These are phyloP conservation scores for Anarhynchus alexandrinus DNA, from an alignment of 2,113 vertebrate species.

Conservation along the genomic window DNA sequence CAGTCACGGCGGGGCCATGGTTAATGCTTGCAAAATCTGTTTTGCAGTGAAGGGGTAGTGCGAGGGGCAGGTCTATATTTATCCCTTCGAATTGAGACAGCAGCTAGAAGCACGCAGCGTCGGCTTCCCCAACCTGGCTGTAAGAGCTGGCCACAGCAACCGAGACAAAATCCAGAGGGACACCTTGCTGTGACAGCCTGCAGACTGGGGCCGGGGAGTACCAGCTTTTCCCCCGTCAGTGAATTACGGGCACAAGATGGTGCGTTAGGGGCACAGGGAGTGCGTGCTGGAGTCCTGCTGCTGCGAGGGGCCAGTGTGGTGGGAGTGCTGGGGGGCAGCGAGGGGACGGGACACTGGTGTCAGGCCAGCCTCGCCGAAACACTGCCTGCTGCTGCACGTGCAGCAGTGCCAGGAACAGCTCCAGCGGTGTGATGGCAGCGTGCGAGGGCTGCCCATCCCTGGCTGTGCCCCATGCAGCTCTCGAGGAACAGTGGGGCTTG, in stretches of 20 bases:
- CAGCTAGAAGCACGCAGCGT: not conserved
- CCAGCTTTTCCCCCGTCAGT: not conserved
- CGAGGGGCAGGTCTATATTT: slow-evolving; percentile 56
- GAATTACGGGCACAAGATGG: not conserved
- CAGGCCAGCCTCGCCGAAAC: not conserved
- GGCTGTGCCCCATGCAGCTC: not conserved
- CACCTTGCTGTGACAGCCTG: too few relatives aligned
- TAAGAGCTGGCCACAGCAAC: not conserved
- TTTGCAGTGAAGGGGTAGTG: not conserved
- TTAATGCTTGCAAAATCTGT: not conserved
- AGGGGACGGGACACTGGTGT: not conserved
- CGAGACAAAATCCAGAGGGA: not conserved
- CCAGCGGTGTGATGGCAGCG: fast-evolving
- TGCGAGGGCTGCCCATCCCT: not conserved
- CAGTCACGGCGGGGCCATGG: slow-evolving; percentile 25
- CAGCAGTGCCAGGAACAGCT: not conserved
- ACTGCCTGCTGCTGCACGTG: not conserved
- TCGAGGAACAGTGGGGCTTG: not conserved
- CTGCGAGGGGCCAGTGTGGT: fast-evolving
- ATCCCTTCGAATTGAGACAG: not conserved
- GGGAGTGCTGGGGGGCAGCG: not conserved
- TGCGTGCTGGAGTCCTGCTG: fast-evolving
- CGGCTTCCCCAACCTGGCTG: not conserved
- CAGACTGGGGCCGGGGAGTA: fast-evolving
- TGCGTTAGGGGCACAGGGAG: not conserved